These are phyloP conservation scores for Formicarius rufipectus DNA, from an alignment of 2,113 vertebrate genomes.

Conservation along the genomic window DNA sequence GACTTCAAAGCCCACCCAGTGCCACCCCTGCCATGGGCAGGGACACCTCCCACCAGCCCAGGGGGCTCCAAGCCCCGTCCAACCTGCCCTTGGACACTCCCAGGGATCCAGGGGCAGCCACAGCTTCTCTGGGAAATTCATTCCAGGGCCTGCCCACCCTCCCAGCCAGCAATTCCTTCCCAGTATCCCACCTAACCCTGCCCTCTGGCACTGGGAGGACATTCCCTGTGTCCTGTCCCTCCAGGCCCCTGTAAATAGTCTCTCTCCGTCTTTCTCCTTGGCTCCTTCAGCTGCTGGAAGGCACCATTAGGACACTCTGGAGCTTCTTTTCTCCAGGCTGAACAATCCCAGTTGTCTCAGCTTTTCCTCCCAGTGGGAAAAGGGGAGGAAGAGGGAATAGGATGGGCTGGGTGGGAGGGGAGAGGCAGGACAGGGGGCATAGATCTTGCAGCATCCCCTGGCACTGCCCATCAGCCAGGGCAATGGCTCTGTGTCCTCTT, in stretches of 20 bases:
- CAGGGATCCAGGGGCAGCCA: neutral
- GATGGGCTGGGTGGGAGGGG: neutral
- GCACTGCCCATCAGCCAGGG: neutral
- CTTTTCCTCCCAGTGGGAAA: neutral
- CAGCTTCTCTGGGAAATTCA: neutral
- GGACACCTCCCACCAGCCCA: neutral
- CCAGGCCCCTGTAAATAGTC: neutral
- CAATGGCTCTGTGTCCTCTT: neutral
- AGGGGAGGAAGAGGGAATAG: neutral
- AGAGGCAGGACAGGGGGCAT: neutral
- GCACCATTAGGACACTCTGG: neutral
- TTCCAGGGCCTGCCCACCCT: neutral
- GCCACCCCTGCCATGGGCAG: neutral
- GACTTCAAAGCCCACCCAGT: neutral
- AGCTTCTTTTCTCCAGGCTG: neutral
- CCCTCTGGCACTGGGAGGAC: neutral
- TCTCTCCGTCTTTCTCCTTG: neutral
- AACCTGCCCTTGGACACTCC: neutral
- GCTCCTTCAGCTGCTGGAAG: neutral
- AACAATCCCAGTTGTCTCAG: neutral
- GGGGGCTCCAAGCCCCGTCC: neutral
- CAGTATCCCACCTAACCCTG: neutral
- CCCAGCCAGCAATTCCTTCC: neutral
- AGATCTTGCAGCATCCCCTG: rapidly evolving
- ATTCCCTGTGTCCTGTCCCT: neutral